A percentile compares a stretch with the other conserved stretches of the same genome.
Evolutionary conservation across 2,797 vertebrate species (phyloP).

Genomic region (Cuniculus paca): DNA sequence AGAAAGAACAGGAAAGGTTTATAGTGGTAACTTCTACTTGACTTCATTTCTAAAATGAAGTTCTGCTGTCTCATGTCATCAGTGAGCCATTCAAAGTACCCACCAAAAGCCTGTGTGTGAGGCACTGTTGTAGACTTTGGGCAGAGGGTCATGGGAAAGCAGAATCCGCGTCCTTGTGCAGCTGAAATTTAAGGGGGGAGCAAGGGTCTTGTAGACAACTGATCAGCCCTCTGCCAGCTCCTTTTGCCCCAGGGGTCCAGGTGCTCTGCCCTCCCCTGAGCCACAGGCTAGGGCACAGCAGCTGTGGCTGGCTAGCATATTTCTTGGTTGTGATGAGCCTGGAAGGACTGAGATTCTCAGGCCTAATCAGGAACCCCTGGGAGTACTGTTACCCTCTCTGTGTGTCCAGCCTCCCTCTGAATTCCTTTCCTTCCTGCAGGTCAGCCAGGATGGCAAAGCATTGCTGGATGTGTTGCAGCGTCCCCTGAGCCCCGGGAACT

Average conservation of each 20-base stretch:
- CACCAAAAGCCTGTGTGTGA: not conserved
- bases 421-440: slow-evolving; percentile 88
- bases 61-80: not conserved
- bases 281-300: rapidly evolving
- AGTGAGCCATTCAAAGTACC: not conserved
- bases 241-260: not conserved
- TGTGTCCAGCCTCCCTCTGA: not conserved
- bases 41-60: not conserved
- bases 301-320: not conserved
- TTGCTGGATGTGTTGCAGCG: slow-evolving; percentile 97
- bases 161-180: not conserved
- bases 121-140: not conserved
- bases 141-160: not conserved
- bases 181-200: not conserved
- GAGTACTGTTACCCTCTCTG: not conserved
- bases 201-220: not conserved
- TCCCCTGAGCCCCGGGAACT: slow-evolving; percentile 97
- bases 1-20: not conserved
- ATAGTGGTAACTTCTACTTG: not conserved
- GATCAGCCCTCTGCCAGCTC: too few species aligned
- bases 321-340: not conserved
- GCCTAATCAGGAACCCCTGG: not conserved
- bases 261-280: not conserved
- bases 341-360: not conserved
- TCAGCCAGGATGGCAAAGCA: slow-evolving; percentile 99